A percentile compares a stretch with the other conserved stretches of the same genome.
Conservation (phyloP, 2,888 invertebrate species). For the Synergus laeviventris region DNA sequence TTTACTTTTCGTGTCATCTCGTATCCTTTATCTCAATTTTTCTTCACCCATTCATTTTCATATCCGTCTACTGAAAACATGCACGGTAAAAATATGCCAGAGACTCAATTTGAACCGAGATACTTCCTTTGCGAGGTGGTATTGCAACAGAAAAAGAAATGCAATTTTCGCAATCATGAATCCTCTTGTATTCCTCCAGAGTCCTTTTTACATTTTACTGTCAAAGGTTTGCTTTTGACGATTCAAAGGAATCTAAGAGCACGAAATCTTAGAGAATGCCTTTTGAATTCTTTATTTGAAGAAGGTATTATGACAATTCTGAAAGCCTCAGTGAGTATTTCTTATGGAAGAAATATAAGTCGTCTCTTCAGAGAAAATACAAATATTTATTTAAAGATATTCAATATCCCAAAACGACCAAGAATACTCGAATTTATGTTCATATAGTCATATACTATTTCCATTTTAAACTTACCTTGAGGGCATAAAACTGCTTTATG, state of each 20-base stretch:
- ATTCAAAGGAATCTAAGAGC: background rate
- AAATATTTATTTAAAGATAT: background rate
- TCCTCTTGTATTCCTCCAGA: background rate
- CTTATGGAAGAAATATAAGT: background rate
- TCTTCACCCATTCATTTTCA: background rate
- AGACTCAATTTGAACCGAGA: background rate
- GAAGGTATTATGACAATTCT: background rate
- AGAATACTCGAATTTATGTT: constrained; percentile 7
- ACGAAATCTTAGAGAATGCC: background rate
- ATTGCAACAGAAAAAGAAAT: background rate
- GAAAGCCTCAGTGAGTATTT: background rate
- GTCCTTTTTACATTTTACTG: background rate
- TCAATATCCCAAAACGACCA: background rate
- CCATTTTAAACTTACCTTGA: background rate
- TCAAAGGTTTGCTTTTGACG: background rate
- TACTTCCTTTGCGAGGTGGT: background rate
- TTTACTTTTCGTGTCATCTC: background rate
- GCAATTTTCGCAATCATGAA: background rate
- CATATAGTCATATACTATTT: background rate
- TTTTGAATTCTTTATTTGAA: background rate
- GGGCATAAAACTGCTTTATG: background rate
- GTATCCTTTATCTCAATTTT: background rate
- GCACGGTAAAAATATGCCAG: background rate
- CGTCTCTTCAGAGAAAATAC: background rate
- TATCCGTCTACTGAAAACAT: background rate